Conservation (phyloP, 1,140 invertebrate genomes). For the Drosophila nikananu region DNA sequence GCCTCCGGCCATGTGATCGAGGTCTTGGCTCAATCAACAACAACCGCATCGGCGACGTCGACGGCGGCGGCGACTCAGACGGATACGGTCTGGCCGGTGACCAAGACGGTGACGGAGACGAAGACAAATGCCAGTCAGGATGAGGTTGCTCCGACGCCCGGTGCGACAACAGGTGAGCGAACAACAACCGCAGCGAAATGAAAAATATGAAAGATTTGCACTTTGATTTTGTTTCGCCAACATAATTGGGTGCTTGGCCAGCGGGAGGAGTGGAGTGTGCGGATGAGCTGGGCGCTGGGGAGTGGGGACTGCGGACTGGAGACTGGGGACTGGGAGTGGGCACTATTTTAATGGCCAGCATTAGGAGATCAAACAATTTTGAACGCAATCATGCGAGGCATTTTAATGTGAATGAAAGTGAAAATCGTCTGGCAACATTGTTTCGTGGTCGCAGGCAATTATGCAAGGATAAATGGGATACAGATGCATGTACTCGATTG, state of each 20-base stretch:
- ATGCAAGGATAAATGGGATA: constrained; percentile 77
- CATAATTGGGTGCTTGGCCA: constrained; percentile 68
- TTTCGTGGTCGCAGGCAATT: constrained; percentile 66
- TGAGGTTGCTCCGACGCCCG: constrained; percentile 70
- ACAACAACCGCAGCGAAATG: constrained; percentile 62
- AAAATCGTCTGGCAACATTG: constrained; percentile 71
- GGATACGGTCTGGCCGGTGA: constrained; percentile 20
- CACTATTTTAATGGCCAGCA: constrained; percentile 78
- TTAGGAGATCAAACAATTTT: constrained; percentile 83
- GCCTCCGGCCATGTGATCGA: constrained; percentile 64
- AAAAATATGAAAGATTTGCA: constrained; percentile 80
- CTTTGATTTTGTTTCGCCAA: constrained; percentile 80
- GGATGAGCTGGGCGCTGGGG: constrained; percentile 1
- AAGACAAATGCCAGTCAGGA: constrained; percentile 64
- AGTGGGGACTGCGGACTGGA: not conserved
- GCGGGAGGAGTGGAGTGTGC: constrained; percentile 9
- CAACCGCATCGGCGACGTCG: constrained; percentile 29
- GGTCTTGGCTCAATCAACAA: constrained; percentile 67
- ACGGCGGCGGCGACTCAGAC: constrained; percentile 23
- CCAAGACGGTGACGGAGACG: constrained; percentile 31
- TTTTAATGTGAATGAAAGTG: constrained; percentile 84
- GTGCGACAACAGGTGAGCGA: constrained; percentile 74
- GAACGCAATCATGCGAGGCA: constrained; percentile 81
- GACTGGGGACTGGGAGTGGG: constrained; percentile 31
- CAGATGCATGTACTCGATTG: constrained; percentile 47